These are phyloP conservation scores for Austrolebias charrua DNA, from an alignment of 2,797 vertebrate species.

Conservation along the genomic window DNA sequence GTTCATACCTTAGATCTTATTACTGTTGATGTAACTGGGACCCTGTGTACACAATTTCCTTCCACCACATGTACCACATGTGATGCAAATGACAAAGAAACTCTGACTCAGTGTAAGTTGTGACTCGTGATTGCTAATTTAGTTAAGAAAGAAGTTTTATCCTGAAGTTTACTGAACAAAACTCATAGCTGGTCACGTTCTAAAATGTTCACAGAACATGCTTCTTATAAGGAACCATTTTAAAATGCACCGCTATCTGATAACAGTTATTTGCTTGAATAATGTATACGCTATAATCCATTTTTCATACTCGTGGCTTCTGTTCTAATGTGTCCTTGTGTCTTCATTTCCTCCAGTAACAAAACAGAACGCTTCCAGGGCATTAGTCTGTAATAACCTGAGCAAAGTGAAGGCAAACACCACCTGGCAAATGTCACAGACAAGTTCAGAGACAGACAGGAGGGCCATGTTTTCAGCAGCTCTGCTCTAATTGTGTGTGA, in stretches of 20 bases:
- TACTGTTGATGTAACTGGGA: too few species aligned
- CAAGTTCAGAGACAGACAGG: slow-evolving; percentile 67
- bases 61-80: too few species aligned
- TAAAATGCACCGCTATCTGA: background rate
- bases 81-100: too few species aligned
- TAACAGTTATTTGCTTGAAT: background rate
- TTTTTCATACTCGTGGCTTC: background rate
- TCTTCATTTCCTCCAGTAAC: slow-evolving; percentile 40
- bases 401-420: slow-evolving; percentile 55
- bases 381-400: slow-evolving; percentile 60
- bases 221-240: background rate
- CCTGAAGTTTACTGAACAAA: background rate
- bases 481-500: slow-evolving; percentile 74
- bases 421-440: slow-evolving; percentile 77
- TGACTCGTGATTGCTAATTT: too few species aligned
- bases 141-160: background rate
- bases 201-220: background rate
- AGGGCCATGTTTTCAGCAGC: slow-evolving; percentile 67
- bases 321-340: slow-evolving; percentile 14
- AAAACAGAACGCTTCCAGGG: slow-evolving; percentile 59
- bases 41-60: too few species aligned
- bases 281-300: background rate
- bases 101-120: background rate
- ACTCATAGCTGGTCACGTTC: background rate
- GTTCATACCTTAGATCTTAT: too few species aligned